Conservation (phyloP, 1,140 invertebrate genomes). For the Calycopis cecrops region DNA sequence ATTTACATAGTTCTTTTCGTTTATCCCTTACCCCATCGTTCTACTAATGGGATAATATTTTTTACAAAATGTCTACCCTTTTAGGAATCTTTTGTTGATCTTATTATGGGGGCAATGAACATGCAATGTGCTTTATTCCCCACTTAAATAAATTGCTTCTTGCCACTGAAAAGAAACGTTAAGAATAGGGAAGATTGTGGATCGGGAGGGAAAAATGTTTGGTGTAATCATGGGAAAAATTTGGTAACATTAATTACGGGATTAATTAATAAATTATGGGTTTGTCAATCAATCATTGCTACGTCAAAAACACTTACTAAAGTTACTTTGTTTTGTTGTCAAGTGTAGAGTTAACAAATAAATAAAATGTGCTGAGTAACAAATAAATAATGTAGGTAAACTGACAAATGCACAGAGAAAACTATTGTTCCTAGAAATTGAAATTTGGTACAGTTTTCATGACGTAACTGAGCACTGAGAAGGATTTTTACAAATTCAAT, state of each 20-base stretch:
- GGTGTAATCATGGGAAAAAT: constrained; percentile 50
- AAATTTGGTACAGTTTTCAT: no score
- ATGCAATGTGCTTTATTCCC: constrained; percentile 41
- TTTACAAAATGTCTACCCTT: constrained; percentile 39
- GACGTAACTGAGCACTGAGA: no score
- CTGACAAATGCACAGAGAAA: no score
- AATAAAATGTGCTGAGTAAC: no score
- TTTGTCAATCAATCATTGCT: no score
- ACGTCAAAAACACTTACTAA: no score
- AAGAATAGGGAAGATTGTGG: constrained; percentile 37
- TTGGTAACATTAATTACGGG: constrained; percentile 21
- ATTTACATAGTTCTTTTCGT: constrained; percentile 1
- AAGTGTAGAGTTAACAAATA: no score
- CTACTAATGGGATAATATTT: constrained; percentile 46
- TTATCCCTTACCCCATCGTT: constrained; percentile 31
- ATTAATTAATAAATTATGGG: not conserved
- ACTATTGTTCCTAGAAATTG: no score
- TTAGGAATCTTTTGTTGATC: constrained; percentile 34
- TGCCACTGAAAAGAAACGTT: constrained; percentile 47
- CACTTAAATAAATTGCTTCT: constrained; percentile 57
- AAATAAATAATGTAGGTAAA: no score
- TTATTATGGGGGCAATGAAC: constrained; percentile 43
- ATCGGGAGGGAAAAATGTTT: constrained; percentile 45
- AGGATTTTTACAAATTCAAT: no score
- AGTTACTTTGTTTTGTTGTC: no score